These are phyloP conservation scores for Drosophila paracracens DNA, from an alignment of 2,888 invertebrate genomes.

Conservation along the genomic window DNA sequence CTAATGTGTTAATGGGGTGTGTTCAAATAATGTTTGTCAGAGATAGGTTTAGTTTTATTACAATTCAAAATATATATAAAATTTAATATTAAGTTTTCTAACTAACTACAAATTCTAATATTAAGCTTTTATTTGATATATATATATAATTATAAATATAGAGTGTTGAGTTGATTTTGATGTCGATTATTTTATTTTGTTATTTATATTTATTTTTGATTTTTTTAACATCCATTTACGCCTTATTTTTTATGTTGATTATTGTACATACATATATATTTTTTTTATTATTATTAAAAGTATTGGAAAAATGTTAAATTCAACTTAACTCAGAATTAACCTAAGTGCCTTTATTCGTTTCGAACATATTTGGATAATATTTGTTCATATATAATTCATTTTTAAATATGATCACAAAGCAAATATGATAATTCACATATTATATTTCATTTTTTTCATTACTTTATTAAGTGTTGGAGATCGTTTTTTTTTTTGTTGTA, in stretches of 20 bases:
- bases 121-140: not conserved
- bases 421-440: not conserved
- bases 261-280: not conserved
- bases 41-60: too few species aligned
- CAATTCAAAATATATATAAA: not conserved
- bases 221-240: not conserved
- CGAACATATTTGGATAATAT: not conserved
- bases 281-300: not conserved
- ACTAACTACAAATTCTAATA: not conserved
- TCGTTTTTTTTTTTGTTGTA: not conserved
- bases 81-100: not conserved
- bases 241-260: not conserved
- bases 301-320: not conserved
- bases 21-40: too few species aligned
- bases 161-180: too few species aligned
- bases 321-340: not conserved
- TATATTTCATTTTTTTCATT: not conserved
- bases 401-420: not conserved
- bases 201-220: not conserved
- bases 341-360: not conserved
- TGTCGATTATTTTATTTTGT: not conserved
- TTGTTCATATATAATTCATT: too few species aligned
- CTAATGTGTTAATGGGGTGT: not conserved
- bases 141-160: too few species aligned
- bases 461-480: not conserved